phyloP scores from a whole-genome alignment of 2,113 vertebrate genomes.

The Cyanoramphus novaezelandiae region DNA sequence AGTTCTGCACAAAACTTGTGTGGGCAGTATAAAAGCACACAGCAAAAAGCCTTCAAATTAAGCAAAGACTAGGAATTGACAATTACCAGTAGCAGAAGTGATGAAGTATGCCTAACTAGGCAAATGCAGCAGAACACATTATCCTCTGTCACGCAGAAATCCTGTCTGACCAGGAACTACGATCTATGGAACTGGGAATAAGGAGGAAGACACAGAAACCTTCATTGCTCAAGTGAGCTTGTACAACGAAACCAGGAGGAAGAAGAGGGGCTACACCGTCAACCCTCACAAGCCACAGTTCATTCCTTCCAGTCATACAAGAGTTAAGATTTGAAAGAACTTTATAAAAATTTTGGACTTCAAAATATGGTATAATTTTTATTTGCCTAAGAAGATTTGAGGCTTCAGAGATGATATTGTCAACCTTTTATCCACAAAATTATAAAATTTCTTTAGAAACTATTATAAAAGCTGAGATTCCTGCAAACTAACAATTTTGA shows the following conservation, averaged over 20 bases:
- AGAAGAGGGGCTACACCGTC: neutral
- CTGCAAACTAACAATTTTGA: neutral
- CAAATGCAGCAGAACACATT: neutral
- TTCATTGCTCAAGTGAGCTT: neutral
- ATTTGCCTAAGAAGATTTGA: neutral
- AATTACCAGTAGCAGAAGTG: neutral
- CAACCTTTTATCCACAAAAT: neutral
- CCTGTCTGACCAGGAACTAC: neutral
- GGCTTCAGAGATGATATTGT: neutral
- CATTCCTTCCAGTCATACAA: neutral
- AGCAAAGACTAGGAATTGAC: neutral
- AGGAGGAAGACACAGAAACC: neutral
- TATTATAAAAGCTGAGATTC: neutral
- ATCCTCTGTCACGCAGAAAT: neutral
- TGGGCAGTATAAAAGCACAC: neutral
- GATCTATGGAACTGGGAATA: rapidly evolving
- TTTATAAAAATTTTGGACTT: neutral
- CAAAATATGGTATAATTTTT: neutral
- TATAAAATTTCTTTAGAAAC: neutral
- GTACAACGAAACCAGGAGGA: neutral
- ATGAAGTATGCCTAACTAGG: neutral
- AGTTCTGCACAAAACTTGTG: neutral
- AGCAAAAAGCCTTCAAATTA: neutral
- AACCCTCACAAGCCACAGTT: neutral
- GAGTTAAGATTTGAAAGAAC: neutral